Base-by-base conservation (phyloP, 2,113 vertebrate genomes). In the Callopanchax toddi region DNA sequence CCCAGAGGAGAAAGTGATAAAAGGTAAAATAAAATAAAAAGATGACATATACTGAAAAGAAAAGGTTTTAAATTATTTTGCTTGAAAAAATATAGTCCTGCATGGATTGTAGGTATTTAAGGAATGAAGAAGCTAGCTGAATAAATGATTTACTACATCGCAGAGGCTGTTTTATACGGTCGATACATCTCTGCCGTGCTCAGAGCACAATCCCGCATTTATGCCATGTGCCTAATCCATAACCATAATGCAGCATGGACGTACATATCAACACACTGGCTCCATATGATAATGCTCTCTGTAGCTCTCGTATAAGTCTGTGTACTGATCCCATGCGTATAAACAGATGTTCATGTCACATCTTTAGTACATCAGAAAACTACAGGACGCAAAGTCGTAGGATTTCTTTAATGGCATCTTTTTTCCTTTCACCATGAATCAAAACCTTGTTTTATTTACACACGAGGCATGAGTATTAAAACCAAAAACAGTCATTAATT, bases 61-160 rank as follows among this genome's bases (percentile, higher is more conserved):
- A 67, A 71, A 54, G 32, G 63, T 60, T 72, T 55, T 67, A 51
- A 81, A 76, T 67, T 37, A 76, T 77, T 79, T 58, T 46, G 21
- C 57, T 50, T 26, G 55, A 61, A 71, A 87, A 79, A 85, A 82
- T 78, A 76, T 36, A 67, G 59, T 51, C 67, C 74, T 46, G 44
- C 63, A 69, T 50, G 56, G 71, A 57, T 51, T 58, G 44, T 53
- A 18, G 61, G 74, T 77, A 71, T 79, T 81, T 70, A 60, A 69
- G 79, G 74, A 78, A 81, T 74, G 78, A 84, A 79, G 73, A 85
- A 83, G 78, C 74, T 67, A 74, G 74, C 83, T 71, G 87, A 87
- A 87, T 86, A 87, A 86, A 89, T 91, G 89, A 89, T 89, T 76
- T 87, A 87, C 79, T 82, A 77, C 71, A 78, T 82, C 77, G 79